These are phyloP conservation scores for Drosophila rufa DNA, from an alignment of 1,140 invertebrate genomes.

Conservation along the genomic window DNA sequence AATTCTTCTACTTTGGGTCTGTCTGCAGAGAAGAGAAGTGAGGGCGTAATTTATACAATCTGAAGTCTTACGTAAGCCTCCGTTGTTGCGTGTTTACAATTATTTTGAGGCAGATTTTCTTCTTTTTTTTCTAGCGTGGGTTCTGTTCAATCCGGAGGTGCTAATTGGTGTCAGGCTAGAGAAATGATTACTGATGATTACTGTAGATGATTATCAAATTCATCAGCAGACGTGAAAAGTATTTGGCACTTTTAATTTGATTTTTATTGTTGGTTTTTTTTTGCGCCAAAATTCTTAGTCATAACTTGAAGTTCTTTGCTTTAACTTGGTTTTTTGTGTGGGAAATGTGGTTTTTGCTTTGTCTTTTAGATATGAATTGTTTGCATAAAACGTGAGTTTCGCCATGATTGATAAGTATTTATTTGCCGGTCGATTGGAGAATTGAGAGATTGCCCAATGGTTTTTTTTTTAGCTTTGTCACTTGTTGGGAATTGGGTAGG, in stretches of 20 bases:
- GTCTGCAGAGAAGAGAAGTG: constrained; percentile 24
- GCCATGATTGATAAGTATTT: constrained; percentile 39
- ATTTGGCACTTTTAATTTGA: constrained; percentile 3
- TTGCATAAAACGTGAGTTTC: constrained; percentile 68
- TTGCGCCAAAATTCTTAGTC: constrained; percentile 35
- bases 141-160: constrained; percentile 42
- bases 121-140: constrained; percentile 34
- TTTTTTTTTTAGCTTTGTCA: neutral
- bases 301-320: constrained; percentile 14
- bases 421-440: constrained; percentile 13
- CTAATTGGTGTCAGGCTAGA: constrained; percentile 48
- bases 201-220: constrained; percentile 30
- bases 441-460: neutral
- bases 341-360: constrained; percentile 7
- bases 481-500: neutral
- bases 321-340: constrained; percentile 5
- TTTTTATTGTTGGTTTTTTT: constrained; percentile 4
- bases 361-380: constrained; percentile 51
- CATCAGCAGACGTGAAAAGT: constrained; percentile 25
- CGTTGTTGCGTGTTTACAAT: constrained; percentile 50
- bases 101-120: constrained; percentile 33
- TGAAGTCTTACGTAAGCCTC: constrained; percentile 51
- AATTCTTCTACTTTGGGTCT: constrained; percentile 69
- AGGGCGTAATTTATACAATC: constrained; percentile 24
- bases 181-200: constrained; percentile 40